Evolutionary conservation across 1,140 invertebrate genomes (phyloP).

Genomic region (Drosophila kohkoa): DNA sequence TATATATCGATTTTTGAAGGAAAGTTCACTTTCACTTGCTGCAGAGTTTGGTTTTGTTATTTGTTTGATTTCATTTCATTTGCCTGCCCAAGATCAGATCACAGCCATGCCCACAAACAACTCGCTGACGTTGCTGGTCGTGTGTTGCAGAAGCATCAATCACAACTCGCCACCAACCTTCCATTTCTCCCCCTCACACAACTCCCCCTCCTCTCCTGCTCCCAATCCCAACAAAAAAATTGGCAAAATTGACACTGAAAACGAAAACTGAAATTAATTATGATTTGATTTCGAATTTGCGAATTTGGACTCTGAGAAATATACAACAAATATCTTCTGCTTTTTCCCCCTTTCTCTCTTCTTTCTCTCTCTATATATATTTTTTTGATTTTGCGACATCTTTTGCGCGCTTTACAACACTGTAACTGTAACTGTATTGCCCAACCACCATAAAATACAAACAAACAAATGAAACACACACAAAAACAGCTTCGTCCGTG

Average conservation of each 20-base stretch:
- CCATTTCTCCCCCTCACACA: background rate
- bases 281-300: constrained; percentile 39
- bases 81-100: constrained; percentile 16
- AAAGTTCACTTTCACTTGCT: too few species aligned
- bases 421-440: constrained; percentile 1
- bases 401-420: constrained; percentile 32
- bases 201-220: background rate
- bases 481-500: constrained; percentile 10
- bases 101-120: constrained; percentile 16
- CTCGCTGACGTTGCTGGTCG: background rate
- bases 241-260: constrained; percentile 17
- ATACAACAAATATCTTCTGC: constrained; percentile 44
- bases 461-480: constrained; percentile 7
- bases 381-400: constrained; percentile 27
- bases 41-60: background rate
- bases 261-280: constrained; percentile 11
- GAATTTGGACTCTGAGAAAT: constrained; percentile 25
- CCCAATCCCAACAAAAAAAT: background rate
- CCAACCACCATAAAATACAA: background rate
- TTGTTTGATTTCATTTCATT: constrained; percentile 19
- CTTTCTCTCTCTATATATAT: constrained; percentile 33
- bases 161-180: background rate
- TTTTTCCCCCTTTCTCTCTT: constrained; percentile 26
- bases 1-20: too few species aligned
- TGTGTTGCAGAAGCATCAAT: background rate